These are phyloP conservation scores for Wasmannia auropunctata DNA, from an alignment of 1,140 invertebrate species.

Conservation along the genomic window DNA sequence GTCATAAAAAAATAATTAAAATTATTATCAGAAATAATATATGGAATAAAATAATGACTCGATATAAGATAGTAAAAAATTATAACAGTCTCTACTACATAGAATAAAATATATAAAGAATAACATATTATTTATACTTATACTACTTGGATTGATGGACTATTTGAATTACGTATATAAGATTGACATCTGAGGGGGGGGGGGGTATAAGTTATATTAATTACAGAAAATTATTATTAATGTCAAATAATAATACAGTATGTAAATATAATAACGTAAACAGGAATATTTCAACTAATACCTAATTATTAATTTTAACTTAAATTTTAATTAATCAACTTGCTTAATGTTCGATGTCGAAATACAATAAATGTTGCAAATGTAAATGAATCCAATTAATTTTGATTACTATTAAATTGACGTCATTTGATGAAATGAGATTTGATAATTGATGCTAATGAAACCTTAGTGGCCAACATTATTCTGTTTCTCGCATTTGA, in stretches of 20 bases:
- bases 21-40: no score
- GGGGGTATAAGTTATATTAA: background rate
- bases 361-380: background rate
- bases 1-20: background rate
- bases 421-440: background rate
- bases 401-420: background rate
- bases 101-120: background rate
- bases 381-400: constrained; percentile 6
- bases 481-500: constrained; percentile 20
- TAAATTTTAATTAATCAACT: constrained; percentile 16
- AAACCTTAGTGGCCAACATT: background rate
- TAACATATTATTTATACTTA: background rate
- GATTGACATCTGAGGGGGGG: background rate
- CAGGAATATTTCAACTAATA: constrained; percentile 24
- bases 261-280: background rate
- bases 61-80: background rate
- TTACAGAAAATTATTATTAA: constrained; percentile 10
- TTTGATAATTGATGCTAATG: constrained; percentile 19
- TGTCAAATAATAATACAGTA: background rate
- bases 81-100: background rate
- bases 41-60: background rate
- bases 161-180: background rate
- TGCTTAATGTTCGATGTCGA: background rate
- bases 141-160: no score
- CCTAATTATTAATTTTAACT: constrained; percentile 2